Conservation (phyloP, 2,888 invertebrate species). For the Nephrocerus scutellatus region DNA sequence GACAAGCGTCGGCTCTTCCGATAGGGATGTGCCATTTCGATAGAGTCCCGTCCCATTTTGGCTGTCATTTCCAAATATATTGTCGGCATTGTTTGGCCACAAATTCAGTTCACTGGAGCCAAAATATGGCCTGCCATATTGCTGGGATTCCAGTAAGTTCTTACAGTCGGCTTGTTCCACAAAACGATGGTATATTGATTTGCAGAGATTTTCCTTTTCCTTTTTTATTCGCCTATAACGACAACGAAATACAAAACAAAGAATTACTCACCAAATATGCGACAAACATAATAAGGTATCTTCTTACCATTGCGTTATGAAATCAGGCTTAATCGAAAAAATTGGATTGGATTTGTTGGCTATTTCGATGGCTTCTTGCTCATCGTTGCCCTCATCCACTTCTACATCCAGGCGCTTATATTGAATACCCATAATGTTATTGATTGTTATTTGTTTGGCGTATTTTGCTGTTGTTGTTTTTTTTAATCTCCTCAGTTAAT, state of each 20-base stretch:
- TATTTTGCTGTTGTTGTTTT: too few relatives aligned
- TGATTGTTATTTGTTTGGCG: too few relatives aligned
- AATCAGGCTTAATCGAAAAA: constrained; percentile 67
- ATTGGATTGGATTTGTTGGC: constrained; percentile 63
- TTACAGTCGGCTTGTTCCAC: constrained; percentile 57
- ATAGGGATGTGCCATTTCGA: constrained; percentile 25
- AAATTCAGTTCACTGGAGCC: constrained; percentile 46
- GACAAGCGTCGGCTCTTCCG: constrained; percentile 51
- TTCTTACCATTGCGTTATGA: constrained; percentile 71
- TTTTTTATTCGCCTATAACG: constrained; percentile 67
- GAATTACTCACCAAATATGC: background rate
- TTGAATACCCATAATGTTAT: too few relatives aligned
- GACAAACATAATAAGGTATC: background rate
- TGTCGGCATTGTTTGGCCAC: constrained; percentile 32
- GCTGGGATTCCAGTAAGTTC: constrained; percentile 49
- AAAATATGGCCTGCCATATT: constrained; percentile 46
- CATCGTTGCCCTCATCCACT: constrained; percentile 21
- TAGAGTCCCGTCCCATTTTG: constrained; percentile 32
- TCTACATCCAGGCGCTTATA: too few relatives aligned
- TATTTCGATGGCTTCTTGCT: constrained; percentile 48
- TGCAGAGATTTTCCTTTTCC: constrained; percentile 66
- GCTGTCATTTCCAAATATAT: constrained; percentile 34
- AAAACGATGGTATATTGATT: constrained; percentile 57
- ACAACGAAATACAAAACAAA: background rate
- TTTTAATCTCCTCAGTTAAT: too few relatives aligned